Base-by-base conservation (phyloP, 2,797 vertebrate genomes). In the Argya squamiceps region DNA sequence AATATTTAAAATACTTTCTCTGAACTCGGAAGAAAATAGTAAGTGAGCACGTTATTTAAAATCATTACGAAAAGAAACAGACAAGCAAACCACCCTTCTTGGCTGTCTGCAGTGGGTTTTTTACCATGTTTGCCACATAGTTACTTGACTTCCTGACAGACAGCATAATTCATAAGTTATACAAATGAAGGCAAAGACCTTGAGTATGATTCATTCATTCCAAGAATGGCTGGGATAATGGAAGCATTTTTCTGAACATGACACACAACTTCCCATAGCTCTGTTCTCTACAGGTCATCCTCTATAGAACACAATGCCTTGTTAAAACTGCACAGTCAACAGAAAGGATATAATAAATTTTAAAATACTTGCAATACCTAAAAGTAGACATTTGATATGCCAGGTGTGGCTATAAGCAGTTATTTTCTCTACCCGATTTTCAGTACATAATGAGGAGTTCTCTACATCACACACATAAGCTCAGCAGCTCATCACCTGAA, bases 311-410 rank as follows among this genome's bases (percentile, higher is more conserved):
- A 5, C 1, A 24, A 47, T 6, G 13, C 27, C 64, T 70, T 13
- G 5, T 24, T 39, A 47, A 36, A 39, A 73, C 11, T 21, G 10
- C 43, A 62, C 10, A 55, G 34, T 14, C 53, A 69, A n/a, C 21
- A 64, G 19, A 65, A 24, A 59, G 23, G 11, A n/a, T 22, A 37
- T 6, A 22, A 14, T 15, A 12, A 5, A 41, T 24, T 53, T 27
- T 27, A 22, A 67, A 77, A 59, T 21, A 24, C 6, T 43, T 36
- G 7, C 14, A 65, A 15, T 13, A 68, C 13, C 39, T 71, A 24
- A 12, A 75, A 76, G 41, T 3, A 89, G 2, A 9, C 11, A 47
- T 43, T 69, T 0, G 0, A 32, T 15, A 12, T 14, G 20, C 30
- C 55, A 26, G 3, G 4, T 60, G 43, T 39, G 36, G 34, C 55